These are phyloP conservation scores for Solenopsis fugax DNA, from an alignment of 1,140 invertebrate species.

Conservation along the genomic window DNA sequence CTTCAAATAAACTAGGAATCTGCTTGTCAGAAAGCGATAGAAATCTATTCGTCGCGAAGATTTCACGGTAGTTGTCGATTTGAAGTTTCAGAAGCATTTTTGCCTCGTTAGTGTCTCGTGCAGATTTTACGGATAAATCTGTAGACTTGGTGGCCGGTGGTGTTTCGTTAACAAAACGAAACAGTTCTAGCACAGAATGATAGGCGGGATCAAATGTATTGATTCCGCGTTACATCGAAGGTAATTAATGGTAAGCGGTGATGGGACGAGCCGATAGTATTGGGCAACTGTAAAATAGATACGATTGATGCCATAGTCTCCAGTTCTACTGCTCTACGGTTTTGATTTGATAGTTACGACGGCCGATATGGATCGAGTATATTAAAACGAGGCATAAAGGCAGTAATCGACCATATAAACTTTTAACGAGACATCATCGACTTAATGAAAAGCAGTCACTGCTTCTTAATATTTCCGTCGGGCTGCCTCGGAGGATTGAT, in stretches of 20 bases:
- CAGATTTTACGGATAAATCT: background rate
- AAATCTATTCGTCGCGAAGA: conserved; percentile 11
- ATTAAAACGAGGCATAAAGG: conserved; percentile 52
- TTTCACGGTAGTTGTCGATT: background rate
- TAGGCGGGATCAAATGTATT: conserved; percentile 5
- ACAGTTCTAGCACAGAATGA: background rate
- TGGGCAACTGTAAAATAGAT: conserved; percentile 45
- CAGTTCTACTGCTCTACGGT: background rate
- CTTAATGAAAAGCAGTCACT: conserved; percentile 52
- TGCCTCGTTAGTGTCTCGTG: background rate
- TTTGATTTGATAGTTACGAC: conserved; percentile 40
- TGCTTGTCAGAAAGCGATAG: conserved; percentile 13
- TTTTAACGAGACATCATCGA: conserved; percentile 56
- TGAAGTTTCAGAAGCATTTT: background rate
- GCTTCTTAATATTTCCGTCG: conserved; percentile 60
- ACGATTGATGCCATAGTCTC: background rate
- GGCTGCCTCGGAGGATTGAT: conserved; percentile 23
- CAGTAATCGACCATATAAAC: conserved; percentile 56
- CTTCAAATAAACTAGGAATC: conserved; percentile 51
- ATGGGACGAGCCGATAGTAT: conserved; percentile 28
- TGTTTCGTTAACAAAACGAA: background rate
- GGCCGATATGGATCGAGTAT: conserved; percentile 35
- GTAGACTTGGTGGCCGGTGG: background rate
- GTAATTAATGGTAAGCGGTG: conserved; percentile 46
- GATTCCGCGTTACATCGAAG: conserved; percentile 11